Conservation (phyloP, 2,888 invertebrate genomes). For the Deilephila elpenor region DNA sequence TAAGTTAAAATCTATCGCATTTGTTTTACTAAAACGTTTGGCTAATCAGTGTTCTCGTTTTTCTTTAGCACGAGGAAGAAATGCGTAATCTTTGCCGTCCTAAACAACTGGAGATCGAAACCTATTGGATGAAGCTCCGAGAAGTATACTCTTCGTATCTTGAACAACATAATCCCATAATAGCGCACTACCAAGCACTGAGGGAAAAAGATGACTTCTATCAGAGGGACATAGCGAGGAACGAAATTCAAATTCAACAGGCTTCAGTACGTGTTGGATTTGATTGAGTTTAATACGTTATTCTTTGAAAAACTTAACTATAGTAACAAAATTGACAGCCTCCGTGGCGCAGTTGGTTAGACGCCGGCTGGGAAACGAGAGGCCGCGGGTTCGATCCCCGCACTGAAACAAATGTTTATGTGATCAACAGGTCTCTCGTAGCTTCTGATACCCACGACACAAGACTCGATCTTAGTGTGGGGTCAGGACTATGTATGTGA, state of each 20-base stretch:
- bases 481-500: no score
- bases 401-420: no score
- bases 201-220: slow-evolving; percentile 82
- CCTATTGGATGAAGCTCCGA: slow-evolving; percentile 68
- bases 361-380: no score
- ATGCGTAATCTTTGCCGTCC: slow-evolving; percentile 70
- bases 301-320: no score
- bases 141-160: slow-evolving; percentile 70
- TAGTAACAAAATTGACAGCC: no score
- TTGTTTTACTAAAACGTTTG: background rate
- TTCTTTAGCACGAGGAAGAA: slow-evolving; percentile 72
- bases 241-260: slow-evolving; percentile 68
- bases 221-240: slow-evolving; percentile 77
- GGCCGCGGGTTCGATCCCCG: no score
- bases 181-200: slow-evolving; percentile 70
- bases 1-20: background rate
- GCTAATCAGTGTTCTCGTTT: slow-evolving; percentile 20
- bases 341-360: no score
- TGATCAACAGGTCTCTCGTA: no score
- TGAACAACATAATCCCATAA: slow-evolving; percentile 75
- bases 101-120: slow-evolving; percentile 73
- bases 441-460: no score
- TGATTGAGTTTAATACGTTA: no score
- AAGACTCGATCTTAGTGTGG: no score
- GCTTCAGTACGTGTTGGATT: slow-evolving; percentile 57